phyloP scores from a whole-genome alignment of 2,113 vertebrate species.

The Pangasianodon gigas region DNA sequence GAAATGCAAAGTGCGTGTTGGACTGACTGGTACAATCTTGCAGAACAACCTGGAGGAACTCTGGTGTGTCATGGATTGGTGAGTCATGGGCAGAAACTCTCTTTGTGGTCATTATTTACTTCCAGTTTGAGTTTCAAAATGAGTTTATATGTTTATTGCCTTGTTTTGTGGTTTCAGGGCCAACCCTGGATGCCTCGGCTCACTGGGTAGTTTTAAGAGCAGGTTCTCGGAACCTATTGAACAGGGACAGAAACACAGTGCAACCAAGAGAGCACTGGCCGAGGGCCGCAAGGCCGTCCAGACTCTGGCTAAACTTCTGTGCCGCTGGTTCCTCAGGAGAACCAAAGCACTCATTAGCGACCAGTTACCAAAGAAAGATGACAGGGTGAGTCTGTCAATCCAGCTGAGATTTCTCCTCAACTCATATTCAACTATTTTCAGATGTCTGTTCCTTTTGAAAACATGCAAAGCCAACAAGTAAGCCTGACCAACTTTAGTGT shows the following conservation, averaged over 20 bases:
- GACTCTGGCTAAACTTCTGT: slow-evolving; percentile 80
- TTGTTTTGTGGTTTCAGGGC: slow-evolving; percentile 76
- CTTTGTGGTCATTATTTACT: neutral
- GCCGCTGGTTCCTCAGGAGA: slow-evolving; percentile 85
- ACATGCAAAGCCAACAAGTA: neutral
- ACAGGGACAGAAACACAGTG: slow-evolving; percentile 87
- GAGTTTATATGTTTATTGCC: neutral
- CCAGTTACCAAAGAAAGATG: slow-evolving; percentile 91
- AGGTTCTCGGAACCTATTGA: slow-evolving; percentile 89
- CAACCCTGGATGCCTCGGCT: slow-evolving; percentile 86
- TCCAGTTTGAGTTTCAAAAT: neutral
- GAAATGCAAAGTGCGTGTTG: slow-evolving; percentile 84
- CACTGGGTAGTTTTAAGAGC: slow-evolving; percentile 79
- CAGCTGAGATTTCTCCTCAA: neutral
- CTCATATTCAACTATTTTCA: neutral
- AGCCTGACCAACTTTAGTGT: neutral
- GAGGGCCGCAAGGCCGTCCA: slow-evolving; percentile 82
- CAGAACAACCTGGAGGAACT: slow-evolving; percentile 96
- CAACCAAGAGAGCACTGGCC: slow-evolving; percentile 88
- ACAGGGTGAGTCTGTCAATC: slow-evolving; percentile 77
- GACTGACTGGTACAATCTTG: slow-evolving; percentile 93
- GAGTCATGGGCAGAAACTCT: slow-evolving; percentile 12
- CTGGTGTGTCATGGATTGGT: slow-evolving; percentile 99
- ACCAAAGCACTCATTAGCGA: slow-evolving; percentile 86
- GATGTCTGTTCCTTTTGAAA: neutral